Base-by-base conservation (phyloP, 2,888 invertebrate species). In the Eupsilia transversa region DNA sequence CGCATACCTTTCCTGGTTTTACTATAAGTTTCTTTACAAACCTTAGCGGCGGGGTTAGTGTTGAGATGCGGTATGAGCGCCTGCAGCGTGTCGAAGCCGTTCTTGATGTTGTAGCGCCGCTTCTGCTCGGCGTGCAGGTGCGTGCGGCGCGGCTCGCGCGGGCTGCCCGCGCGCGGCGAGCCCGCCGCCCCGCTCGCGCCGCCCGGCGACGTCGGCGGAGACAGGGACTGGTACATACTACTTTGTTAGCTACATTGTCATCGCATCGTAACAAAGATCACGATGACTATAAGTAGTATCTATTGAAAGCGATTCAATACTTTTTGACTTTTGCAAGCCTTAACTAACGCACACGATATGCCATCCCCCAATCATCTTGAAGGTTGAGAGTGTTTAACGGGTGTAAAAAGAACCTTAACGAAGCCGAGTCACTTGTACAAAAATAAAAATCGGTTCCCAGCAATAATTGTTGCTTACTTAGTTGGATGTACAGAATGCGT, bases 71-170 rank as follows among this genome's bases (percentile, higher is more conserved):
- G 99, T 91, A 99, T 99, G 77, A 99, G 97, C 79, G 98, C 98
- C 93, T 99, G 99, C 83, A 99, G 97, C 94, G 98, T 98, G 94
- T 99, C 99, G 94, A 99, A 99, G 56, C 99, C 99, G 93, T 98
- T 98, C 95, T 99, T 99, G 89, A 99, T 99, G 93, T 99, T 99
- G 93, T 98, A 99, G 71, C 99, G 97, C 52, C 99, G 97, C 94
- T 99, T 99, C 95, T 99, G 99, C 92, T 99, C 99, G 0, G 99
- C 99, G 94, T 99, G 99, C 88, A 99, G 98, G 94, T 99, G 99
- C 23, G 98, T 98, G 80, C 98, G 98, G 72, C 99, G 97, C 88
- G 98, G 97, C 91, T 98, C 97, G 83, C 97, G 97, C 49, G 87
- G 87, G 61, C 69, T 71, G 49, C 87, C 88, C 10, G 85, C 83